Evolutionary conservation across 1,140 invertebrate genomes (phyloP).

Genomic region (Euglossa dilemma): DNA sequence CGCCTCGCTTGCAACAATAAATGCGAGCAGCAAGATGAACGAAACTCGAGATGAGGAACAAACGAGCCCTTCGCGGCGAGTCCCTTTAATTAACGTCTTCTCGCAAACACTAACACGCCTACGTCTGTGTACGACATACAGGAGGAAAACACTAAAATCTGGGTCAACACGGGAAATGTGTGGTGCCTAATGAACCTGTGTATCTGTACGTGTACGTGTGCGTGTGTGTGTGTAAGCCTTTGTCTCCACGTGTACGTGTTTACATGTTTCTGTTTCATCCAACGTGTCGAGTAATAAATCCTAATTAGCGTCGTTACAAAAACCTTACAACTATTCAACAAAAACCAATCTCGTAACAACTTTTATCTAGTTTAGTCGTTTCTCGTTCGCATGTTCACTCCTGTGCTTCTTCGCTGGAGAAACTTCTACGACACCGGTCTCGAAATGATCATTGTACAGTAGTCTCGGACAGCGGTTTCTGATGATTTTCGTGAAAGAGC

Average conservation of each 20-base stretch:
- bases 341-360: conserved; percentile 77
- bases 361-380: conserved; percentile 67
- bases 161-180: conserved; percentile 45
- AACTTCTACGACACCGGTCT: conserved; percentile 33
- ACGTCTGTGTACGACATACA: conserved; percentile 18
- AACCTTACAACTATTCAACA: conserved; percentile 80
- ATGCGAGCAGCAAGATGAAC: not conserved
- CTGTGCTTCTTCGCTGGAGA: not conserved
- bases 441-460: conserved; percentile 41
- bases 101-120: conserved; percentile 24
- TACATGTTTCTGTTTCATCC: conserved; percentile 19
- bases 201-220: not conserved
- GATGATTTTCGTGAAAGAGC: conserved; percentile 47
- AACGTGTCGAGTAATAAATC: conserved; percentile 64
- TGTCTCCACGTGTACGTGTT: not conserved
- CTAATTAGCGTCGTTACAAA: conserved; percentile 76
- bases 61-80: conserved; percentile 13
- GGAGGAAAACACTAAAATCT: conserved; percentile 49
- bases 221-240: not conserved
- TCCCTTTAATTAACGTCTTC: conserved; percentile 34
- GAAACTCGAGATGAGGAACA: conserved; percentile 12
- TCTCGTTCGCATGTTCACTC: conserved; percentile 34
- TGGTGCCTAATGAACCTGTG: conserved; percentile 26
- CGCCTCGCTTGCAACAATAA: not conserved
- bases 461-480: conserved; percentile 45